These are phyloP conservation scores for Gymnocheta viridis DNA, from an alignment of 2,888 invertebrate species.

Conservation along the genomic window DNA sequence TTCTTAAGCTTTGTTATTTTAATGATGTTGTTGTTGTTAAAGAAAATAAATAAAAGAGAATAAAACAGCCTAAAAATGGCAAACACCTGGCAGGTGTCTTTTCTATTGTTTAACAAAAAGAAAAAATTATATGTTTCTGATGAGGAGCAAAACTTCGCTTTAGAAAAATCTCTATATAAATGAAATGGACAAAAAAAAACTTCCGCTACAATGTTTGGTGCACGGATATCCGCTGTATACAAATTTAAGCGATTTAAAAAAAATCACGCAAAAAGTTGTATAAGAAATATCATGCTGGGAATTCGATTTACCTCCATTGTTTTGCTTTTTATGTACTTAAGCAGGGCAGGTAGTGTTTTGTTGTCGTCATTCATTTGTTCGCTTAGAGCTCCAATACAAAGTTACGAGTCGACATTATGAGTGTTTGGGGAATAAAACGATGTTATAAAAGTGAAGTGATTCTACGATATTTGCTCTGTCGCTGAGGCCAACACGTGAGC, in stretches of 20 bases:
- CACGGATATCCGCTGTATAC: conserved; percentile 47
- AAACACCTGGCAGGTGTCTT: conserved; percentile 65
- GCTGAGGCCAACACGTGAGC: not conserved
- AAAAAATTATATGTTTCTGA: not conserved
- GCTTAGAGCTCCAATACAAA: conserved; percentile 4
- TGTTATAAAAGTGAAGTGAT: conserved; percentile 30
- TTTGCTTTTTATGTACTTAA: conserved; percentile 26
- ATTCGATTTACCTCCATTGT: conserved; percentile 34
- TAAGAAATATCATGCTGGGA: conserved; percentile 32
- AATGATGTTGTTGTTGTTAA: not conserved
- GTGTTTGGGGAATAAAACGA: conserved; percentile 41
- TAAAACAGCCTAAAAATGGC: conserved; percentile 48
- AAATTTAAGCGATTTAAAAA: conserved; percentile 17
- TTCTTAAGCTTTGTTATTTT: not conserved
- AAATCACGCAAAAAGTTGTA: not conserved
- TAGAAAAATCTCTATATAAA: not conserved
- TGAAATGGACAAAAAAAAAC: not conserved
- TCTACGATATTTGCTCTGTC: not conserved
- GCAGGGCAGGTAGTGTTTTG: not conserved
- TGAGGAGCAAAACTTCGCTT: not conserved
- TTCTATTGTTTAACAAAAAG: conserved; percentile 3
- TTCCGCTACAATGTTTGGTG: conserved; percentile 45
- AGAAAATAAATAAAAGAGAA: conserved; percentile 16
- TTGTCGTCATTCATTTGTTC: not conserved
- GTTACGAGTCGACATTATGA: conserved; percentile 8